A percentile compares a stretch with the other conserved stretches of the same genome.
These are phyloP conservation scores for Meriones unguiculatus DNA, from an alignment of 2,113 vertebrate species.

Conservation along the genomic window DNA sequence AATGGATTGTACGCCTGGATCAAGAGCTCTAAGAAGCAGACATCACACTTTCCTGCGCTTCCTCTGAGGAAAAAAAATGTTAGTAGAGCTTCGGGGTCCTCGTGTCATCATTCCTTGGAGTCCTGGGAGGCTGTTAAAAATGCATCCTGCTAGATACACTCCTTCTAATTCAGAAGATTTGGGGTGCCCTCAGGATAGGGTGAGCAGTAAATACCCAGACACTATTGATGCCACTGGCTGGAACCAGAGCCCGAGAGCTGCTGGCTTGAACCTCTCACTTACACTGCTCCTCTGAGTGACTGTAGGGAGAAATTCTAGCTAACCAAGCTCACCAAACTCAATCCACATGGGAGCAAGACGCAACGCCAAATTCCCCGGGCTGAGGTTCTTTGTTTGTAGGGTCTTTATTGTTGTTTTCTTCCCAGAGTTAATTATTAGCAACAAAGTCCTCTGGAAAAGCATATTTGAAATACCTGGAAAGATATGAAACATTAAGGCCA, in stretches of 20 bases:
- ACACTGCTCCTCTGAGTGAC: neutral
- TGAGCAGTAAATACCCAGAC: neutral
- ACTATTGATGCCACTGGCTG: too few species aligned
- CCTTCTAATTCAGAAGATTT: neutral
- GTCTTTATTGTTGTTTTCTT: neutral
- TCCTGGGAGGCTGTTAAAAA: neutral
- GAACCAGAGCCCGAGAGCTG: neutral
- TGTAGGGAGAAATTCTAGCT: too few species aligned
- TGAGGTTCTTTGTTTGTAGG: too few species aligned
- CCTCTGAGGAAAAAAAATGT: neutral
- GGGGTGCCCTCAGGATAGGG: neutral
- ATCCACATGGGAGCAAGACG: too few species aligned
- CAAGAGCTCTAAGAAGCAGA: neutral
- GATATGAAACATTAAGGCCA: neutral
- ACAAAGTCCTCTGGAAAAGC: neutral
- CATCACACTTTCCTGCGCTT: too few species aligned
- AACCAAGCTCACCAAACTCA: neutral
- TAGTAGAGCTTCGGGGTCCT: too few species aligned
- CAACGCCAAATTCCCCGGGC: too few species aligned
- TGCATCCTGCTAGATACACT: neutral
- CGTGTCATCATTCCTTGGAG: neutral
- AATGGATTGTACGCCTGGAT: neutral
- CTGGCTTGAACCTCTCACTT: neutral
- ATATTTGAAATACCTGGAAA: neutral
- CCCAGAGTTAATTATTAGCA: neutral